phyloP scores from a whole-genome alignment of 2,888 invertebrate genomes.

The Cosmia pyralina region DNA sequence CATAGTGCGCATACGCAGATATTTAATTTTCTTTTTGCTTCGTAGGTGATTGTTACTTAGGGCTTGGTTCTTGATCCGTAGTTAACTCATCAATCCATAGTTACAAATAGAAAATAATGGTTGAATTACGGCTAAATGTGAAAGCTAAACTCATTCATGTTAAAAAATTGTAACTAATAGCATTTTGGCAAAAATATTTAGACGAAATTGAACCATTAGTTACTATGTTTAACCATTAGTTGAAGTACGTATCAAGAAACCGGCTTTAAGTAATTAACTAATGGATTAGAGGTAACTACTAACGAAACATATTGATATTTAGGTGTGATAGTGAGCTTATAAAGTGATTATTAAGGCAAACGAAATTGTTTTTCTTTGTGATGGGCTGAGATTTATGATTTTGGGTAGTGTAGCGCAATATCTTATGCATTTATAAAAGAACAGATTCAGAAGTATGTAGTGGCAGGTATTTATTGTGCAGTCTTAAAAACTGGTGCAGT shows the following conservation, averaged over 20 bases:
- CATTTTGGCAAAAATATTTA: too few relatives aligned
- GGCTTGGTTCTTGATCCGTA: too few relatives aligned
- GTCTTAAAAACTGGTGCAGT: background rate
- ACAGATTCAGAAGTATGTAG: background rate
- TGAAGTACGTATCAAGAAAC: too few relatives aligned
- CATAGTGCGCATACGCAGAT: conserved; percentile 2
- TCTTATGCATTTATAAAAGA: background rate
- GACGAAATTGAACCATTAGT: too few relatives aligned
- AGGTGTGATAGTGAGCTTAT: background rate
- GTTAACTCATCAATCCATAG: too few relatives aligned
- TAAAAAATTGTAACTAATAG: too few relatives aligned
- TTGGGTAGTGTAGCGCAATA: background rate
- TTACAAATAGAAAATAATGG: too few relatives aligned
- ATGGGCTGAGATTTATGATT: background rate
- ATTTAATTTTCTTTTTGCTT: background rate
- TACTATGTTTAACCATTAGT: too few relatives aligned
- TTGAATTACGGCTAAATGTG: too few relatives aligned
- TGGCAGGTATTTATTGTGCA: background rate
- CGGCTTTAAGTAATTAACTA: conserved; percentile 1
- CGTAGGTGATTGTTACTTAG: too few relatives aligned
- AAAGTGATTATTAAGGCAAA: background rate
- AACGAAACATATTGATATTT: background rate
- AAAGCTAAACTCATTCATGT: too few relatives aligned
- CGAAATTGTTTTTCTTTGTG: background rate
- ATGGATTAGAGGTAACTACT: background rate